Base-by-base conservation (phyloP, 2,113 vertebrate genomes). In the Grammomys dolichurus region DNA sequence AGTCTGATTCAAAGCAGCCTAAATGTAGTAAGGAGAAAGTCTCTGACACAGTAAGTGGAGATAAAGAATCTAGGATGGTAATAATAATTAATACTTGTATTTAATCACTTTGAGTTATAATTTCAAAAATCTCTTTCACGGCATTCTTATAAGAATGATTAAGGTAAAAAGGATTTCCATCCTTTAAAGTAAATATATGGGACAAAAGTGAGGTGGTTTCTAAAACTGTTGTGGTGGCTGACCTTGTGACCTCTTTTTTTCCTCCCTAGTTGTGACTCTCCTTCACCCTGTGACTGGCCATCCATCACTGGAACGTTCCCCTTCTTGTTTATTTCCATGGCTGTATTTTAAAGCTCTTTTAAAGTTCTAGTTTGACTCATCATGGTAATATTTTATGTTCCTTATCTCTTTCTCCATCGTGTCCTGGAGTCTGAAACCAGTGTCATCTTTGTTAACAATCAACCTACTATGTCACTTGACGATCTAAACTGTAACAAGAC, bases 111-210 rank as follows among this genome's bases (percentile, higher is more conserved):
- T 70, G 48, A 75, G 69, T 22, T 87, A 31, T 84, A 43, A 88
- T 92, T 93, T 96, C 24, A 75, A 81, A 73, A 56, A 82, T 70
- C 20, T 92, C 36, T 90, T 58, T 94, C 33, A 56, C 67, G 67
- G 77, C 60, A 48, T 92, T 85, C 58, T 89, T 87, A 51, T n/a
- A 75, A 7, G 16, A 77, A 69, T 78, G 48, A 58, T 90, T 63
- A 82, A 69, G 16, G 58, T 82, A 40, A 20, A 63, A 48, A 51
- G 16, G 87, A 76, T 77, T 92, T 17, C 16, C 13, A 22, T 90
- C 94, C 85, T 93, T 82, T 26, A 31, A 78, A 69, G 82, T 70
- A 85, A 78, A 48, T 81, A 3, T 54, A 60, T 60, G 67, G 76
- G 51, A 40, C 17, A 89, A 73, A 89, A 81, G 2, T 58, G 33